Evolutionary conservation across 2,888 invertebrate genomes (phyloP), one percentile per base, ranked within the genome.

Genomic region (Thecophora atra): DNA sequence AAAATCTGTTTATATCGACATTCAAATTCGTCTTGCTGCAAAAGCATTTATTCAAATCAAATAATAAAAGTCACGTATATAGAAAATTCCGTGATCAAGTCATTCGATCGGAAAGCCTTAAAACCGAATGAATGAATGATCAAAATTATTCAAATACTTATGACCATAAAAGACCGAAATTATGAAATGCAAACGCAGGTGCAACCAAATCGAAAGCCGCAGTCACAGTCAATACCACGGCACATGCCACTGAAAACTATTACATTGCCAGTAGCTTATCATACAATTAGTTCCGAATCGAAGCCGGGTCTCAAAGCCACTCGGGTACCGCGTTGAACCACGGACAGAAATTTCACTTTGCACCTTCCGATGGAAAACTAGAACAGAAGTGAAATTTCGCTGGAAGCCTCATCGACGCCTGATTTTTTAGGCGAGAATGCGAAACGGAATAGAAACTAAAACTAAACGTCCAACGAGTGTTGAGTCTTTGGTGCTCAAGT

Each of bases 331-430:
- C 47, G 47, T 11, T 58, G 54, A 62, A 6, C 58, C 47, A 19
- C 21, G 42, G 56, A 70, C 56, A 66, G 67, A 69, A 76, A 72
- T 78, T 78, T 78, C 78, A 78, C 78, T 77, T 76, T 73, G 71
- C 19, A 67, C 74, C 75, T 73, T 72, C 69, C 58, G 67, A 72
- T 75, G 74, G 70, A 71, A 81, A 83, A 83, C 81, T 83, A 83
- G 83, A 83, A 83, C 83, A 82, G 78, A 82, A 83, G 83, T 83
- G 83, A 83, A 83, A 83, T 80, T 83, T 81, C 75, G 42, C 1
- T 24, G n/a, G 52, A 28, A 28, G 42, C 52, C 1, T 21, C 52
- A 19, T 30, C 17, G 37, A 19, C 17, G 24, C 52, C 37, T 19
- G 24, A 64, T 26, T 26, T 51, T 56, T 64, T 58, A 26, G 47